Evolutionary conservation across 2,888 invertebrate species (phyloP).

Genomic region (Dolichomitus sp.): DNA sequence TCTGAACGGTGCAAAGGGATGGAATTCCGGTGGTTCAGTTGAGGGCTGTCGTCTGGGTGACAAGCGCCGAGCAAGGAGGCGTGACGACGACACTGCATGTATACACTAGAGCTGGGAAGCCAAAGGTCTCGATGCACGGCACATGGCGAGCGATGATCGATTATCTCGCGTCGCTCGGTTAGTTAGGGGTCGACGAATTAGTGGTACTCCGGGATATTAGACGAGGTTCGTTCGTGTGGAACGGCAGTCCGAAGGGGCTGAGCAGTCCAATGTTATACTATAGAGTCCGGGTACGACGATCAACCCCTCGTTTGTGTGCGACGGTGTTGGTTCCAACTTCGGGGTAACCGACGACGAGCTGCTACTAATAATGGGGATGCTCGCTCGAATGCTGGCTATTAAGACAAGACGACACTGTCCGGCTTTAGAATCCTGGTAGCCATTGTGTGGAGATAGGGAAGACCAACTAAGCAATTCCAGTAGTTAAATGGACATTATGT

Average conservation of each 20-base stretch:
- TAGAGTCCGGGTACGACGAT: conserved; percentile 35
- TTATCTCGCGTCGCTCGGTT: conserved; percentile 68
- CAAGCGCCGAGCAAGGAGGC: conserved; percentile 53
- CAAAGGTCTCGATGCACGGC: conserved; percentile 58
- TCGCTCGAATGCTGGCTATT: conserved; percentile 59
- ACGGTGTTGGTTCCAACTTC: conserved; percentile 26
- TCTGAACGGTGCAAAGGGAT: conserved; percentile 3
- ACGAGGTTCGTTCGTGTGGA: conserved; percentile 63
- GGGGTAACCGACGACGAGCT: conserved; percentile 26
- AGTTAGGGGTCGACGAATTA: conserved; percentile 79
- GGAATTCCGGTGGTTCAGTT: conserved; percentile 45
- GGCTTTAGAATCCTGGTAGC: conserved; percentile 11
- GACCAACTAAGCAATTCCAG: not conserved
- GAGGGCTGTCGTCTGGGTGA: conserved; percentile 52
- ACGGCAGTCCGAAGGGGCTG: conserved; percentile 40
- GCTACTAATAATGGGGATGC: conserved; percentile 63
- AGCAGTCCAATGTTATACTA: conserved; percentile 6
- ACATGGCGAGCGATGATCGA: conserved; percentile 65
- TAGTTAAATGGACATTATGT: not conserved
- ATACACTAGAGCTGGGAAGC: conserved; percentile 30
- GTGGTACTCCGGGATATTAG: conserved; percentile 82
- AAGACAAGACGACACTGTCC: conserved; percentile 54
- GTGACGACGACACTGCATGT: conserved; percentile 33
- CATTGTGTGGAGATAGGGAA: not conserved
- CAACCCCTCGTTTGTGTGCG: conserved; percentile 34